Evolutionary conservation across 1,140 invertebrate genomes (phyloP).

Genomic region (Adelges cooleyi): DNA sequence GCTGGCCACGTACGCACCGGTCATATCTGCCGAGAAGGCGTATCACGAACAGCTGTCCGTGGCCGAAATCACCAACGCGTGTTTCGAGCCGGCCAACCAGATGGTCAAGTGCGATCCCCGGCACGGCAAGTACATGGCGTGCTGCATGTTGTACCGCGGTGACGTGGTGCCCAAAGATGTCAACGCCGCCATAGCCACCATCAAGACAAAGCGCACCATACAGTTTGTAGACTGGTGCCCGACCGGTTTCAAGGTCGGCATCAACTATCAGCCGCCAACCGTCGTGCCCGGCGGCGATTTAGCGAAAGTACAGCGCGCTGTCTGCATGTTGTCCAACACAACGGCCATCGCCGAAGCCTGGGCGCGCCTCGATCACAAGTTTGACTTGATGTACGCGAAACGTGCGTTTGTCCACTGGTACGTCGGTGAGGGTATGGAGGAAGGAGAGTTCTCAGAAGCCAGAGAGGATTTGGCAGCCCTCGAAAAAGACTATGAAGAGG

Average conservation of each 20-base stretch:
- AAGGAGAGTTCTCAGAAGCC: conserved; percentile 63
- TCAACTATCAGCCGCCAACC: conserved; percentile 45
- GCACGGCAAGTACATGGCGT: conserved; percentile 45
- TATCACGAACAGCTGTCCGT: conserved; percentile 10
- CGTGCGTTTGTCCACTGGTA: conserved; percentile 52
- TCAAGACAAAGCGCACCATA: conserved; percentile 57
- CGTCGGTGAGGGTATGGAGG: conserved; percentile 58
- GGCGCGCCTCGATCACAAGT: conserved; percentile 61
- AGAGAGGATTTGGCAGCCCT: conserved; percentile 58
- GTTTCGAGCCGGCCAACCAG: conserved; percentile 41
- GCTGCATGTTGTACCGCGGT: conserved; percentile 46
- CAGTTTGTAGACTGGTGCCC: conserved; percentile 33
- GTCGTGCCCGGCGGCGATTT: conserved; percentile 54
- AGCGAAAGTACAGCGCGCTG: conserved; percentile 53
- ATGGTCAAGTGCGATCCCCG: conserved; percentile 47
- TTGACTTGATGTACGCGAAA: conserved; percentile 70
- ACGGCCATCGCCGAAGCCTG: conserved; percentile 54
- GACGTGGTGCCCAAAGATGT: conserved; percentile 62
- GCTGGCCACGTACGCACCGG: conserved; percentile 65
- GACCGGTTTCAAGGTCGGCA: conserved; percentile 62
- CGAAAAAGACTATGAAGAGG: conserved; percentile 39
- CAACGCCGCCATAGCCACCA: conserved; percentile 67
- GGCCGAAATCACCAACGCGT: neutral
- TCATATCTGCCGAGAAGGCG: conserved; percentile 68
- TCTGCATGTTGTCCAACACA: conserved; percentile 30